phyloP scores from a whole-genome alignment of 2,888 invertebrate genomes.

The Lasioglossum morio region DNA sequence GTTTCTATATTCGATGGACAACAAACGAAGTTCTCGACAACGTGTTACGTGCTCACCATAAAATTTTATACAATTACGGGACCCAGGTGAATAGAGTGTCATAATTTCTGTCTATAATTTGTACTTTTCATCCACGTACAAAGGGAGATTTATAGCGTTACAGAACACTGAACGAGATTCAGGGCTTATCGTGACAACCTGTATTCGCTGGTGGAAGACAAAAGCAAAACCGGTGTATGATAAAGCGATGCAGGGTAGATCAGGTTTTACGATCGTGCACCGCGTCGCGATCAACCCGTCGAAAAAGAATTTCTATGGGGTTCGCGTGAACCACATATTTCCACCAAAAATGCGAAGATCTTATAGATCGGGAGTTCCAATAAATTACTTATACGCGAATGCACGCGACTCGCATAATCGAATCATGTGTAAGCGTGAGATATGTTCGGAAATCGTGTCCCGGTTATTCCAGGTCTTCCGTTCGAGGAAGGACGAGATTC shows the following conservation, averaged over 20 bases:
- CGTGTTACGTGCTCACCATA: neutral
- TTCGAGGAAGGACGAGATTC: conserved; percentile 5
- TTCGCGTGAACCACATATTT: conserved; percentile 12
- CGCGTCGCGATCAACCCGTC: neutral
- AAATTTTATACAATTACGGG: neutral
- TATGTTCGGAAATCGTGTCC: conserved; percentile 10
- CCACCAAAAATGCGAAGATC: conserved; percentile 18
- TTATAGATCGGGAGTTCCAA: conserved; percentile 13
- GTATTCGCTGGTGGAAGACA: neutral
- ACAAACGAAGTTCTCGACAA: neutral
- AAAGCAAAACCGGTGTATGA: neutral
- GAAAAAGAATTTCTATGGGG: conserved; percentile 30
- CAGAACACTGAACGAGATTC: neutral
- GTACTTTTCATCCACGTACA: neutral
- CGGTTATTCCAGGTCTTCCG: conserved; percentile 16
- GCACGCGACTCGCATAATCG: conserved; percentile 42
- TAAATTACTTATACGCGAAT: conserved; percentile 28
- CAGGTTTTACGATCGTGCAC: neutral
- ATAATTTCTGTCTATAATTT: neutral
- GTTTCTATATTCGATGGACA: too few species aligned
- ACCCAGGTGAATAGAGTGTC: neutral
- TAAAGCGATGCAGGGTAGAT: neutral
- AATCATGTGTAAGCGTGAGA: conserved; percentile 15
- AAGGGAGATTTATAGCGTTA: neutral
- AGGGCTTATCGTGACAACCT: conserved; percentile 11